Evolutionary conservation across 1,140 invertebrate species (phyloP), one percentile per base, ranked within the genome.

Genomic region (Plodia interpunctella): DNA sequence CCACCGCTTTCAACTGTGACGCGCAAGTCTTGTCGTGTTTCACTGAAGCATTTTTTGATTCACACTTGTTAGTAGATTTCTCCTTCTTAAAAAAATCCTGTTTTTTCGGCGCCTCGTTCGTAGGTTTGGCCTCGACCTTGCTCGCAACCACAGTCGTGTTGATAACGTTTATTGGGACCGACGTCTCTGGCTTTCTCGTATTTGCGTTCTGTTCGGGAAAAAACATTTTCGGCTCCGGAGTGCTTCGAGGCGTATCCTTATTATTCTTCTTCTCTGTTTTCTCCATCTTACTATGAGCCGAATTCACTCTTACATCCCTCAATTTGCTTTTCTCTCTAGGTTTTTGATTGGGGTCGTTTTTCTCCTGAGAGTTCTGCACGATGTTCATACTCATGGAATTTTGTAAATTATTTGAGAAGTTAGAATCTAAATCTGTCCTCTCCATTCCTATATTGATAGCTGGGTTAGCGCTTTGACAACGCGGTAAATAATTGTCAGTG

Each of bases 41-140:
- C 5, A 80, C 68, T 0, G 80, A 76, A 1, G 70, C 51, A 59
- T 77, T 88, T 67, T 90, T 90, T n/a, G 83, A 73, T 11, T 85
- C 83, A 20, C 80, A 87, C 66, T 89, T 90, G 13, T 72, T 65
- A 0, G 80, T 84, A 0, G 87, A 76, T 66, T 90, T 90, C 49
- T 90, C 88, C 65, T 90, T 90, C 78, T 90, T 90, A 77, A 83
- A 90, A 85, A 85, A 90, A 80, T 90, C 90, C 71, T 89, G 87
- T 54, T 90, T 90, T 66, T 90, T 90, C 1, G 84, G 80, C 5
- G 84, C 79, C 55, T 90, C 90, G 25, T 65, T 76, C 0, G 68
- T 63, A 0, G 72, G 35, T 70, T 90, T 90, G 0, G 76, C 72
- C 6, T 90, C 88, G 1, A 74, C 72, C 74, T 90, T 90, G 63